Evolutionary conservation across 1,140 invertebrate genomes (phyloP), one percentile per base, ranked within the genome.

Genomic region (Bombus fervidus): DNA sequence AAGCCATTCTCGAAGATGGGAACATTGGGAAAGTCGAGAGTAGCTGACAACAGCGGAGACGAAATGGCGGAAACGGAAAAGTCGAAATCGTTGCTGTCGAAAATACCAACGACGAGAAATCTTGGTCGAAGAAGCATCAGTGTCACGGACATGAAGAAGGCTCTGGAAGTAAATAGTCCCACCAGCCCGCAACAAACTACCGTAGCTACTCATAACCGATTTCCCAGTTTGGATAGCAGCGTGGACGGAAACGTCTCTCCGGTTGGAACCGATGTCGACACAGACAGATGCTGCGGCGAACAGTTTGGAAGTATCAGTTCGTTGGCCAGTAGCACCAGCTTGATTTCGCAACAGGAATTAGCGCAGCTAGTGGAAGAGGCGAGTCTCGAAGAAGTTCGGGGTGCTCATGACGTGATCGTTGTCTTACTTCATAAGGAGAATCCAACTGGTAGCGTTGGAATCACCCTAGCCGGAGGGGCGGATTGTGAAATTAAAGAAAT

Each of bases 401-500:
- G 93, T 34, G 87, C 87, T 8, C 96, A 96, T 84, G 96, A 96
- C 87, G 96, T 97, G 28, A 92, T 96, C 59, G 96, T 97, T n/a
- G 95, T 96, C 4, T 94, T 97, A 8, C 92, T 97, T 41, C 96
- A 97, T 89, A 95, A 96, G 84, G 96, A 97, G 89, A 95, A 96
- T 85, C 95, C 96, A 15, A 97, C 97, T 43, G 96, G 97, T 13
- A 98, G 97, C 91, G 97, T 98, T 66, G 98, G 98, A 28, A 97
- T 98, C 71, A 98, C 97, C 12, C 94, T 99, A 74, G 98, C 98
- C 68, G 98, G 98, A 69, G 98, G 98, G 10, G 96, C 97, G 10
- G 98, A 98, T 92, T 98, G 98, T 93, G 98, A 98, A 95, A 97
- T 97, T 86, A 98, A 98, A 95, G 98, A 98, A 95, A 98, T 98